These are phyloP conservation scores for Argopecten irradians DNA, from an alignment of 1,140 invertebrate genomes.

Conservation along the genomic window DNA sequence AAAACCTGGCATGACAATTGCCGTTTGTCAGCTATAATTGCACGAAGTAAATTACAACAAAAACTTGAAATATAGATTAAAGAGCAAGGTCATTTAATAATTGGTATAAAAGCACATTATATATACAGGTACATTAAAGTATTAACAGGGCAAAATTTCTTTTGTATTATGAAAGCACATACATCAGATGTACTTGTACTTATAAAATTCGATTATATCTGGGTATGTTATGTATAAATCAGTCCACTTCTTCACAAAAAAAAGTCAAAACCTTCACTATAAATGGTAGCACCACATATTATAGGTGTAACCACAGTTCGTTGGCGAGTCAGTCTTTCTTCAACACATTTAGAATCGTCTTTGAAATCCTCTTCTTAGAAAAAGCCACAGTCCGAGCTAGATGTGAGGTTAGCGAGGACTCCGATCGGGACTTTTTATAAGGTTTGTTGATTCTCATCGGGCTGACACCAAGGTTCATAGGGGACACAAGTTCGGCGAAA, in stretches of 20 bases:
- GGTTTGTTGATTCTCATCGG: background rate
- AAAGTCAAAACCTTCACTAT: background rate
- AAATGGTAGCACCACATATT: background rate
- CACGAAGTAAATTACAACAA: too few species aligned
- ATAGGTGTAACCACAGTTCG: background rate
- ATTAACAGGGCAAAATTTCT: background rate
- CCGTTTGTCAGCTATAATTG: too few species aligned
- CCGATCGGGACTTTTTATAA: background rate
- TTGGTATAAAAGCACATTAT: too few species aligned
- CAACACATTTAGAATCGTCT: background rate
- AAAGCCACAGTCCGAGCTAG: background rate
- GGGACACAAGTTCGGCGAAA: background rate
- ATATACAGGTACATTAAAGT: too few species aligned
- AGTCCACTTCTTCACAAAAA: background rate
- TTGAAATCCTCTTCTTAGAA: background rate
- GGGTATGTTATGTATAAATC: background rate
- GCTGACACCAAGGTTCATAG: background rate
- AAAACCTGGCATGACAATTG: too few species aligned
- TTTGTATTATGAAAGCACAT: background rate
- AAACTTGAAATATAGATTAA: too few species aligned
- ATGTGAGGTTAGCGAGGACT: background rate
- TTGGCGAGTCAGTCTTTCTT: background rate
- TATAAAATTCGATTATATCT: background rate
- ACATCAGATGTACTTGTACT: background rate
- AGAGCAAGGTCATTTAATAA: too few species aligned